Conservation (phyloP, 2,888 invertebrate genomes). For the Amblyjoppa proteus region DNA sequence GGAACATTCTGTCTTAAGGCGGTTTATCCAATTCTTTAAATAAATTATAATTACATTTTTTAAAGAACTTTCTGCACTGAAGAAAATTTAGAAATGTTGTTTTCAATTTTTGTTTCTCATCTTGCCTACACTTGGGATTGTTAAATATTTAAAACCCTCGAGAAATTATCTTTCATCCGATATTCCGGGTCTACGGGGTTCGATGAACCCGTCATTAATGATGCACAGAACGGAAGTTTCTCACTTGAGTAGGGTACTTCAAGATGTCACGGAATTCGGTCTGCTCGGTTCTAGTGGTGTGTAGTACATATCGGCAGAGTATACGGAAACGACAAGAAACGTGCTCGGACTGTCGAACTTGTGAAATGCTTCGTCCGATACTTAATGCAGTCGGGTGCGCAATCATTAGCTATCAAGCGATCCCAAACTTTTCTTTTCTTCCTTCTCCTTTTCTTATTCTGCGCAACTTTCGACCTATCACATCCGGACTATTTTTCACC, state of each 20-base stretch:
- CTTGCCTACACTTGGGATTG: background rate
- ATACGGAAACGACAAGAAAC: slow-evolving; percentile 39
- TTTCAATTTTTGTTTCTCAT: background rate
- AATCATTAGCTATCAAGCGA: slow-evolving; percentile 1
- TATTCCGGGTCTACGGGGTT: slow-evolving; percentile 35
- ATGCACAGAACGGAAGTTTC: slow-evolving; percentile 53
- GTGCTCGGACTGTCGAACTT: slow-evolving; percentile 53
- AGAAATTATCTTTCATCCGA: slow-evolving; percentile 17
- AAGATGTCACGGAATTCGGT: slow-evolving; percentile 52
- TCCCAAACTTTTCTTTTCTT: background rate
- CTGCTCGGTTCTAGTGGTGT: slow-evolving; percentile 31
- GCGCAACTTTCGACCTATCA: background rate
- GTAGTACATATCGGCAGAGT: background rate
- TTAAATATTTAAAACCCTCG: slow-evolving; percentile 16
- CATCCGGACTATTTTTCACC: background rate
- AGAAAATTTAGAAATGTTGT: background rate
- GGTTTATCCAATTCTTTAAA: background rate
- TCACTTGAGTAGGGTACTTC: slow-evolving; percentile 46
- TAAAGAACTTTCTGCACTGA: background rate
- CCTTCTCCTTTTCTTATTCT: background rate
- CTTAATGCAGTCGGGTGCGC: slow-evolving; percentile 13
- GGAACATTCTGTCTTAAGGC: background rate
- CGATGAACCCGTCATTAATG: slow-evolving; percentile 45
- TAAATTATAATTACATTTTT: background rate
- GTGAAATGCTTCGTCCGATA: slow-evolving; percentile 16